Base-by-base conservation (phyloP, 2,888 invertebrate genomes). In the Lasioglossum calceatum region DNA sequence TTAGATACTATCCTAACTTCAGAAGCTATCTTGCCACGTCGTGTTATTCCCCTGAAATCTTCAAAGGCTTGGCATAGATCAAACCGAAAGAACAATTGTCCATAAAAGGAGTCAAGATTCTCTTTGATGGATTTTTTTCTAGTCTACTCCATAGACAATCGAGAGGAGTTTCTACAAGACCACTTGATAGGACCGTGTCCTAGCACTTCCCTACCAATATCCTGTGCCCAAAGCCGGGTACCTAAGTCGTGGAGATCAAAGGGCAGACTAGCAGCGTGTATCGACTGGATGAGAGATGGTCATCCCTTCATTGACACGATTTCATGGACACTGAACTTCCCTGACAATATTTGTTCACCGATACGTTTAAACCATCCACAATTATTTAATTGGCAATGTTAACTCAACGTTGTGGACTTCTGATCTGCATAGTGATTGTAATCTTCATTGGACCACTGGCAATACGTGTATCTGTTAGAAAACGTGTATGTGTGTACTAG, bases 341-440 rank as follows among this genome's bases (percentile, higher is more conserved):
- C 4, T 58, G n/a, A 12, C 12, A n/a, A n/a, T 58, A n/a, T n/a
- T n/a, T 58, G 58, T 4, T n/a, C 58, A 10, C 4, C n/a, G 10
- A n/a, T n/a, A 58, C 58, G 58, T 58, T n/a, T 58, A n/a, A n/a
- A 58, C n/a, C n/a, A 58, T 58, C 58, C n/a, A 58, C n/a, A n/a
- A 12, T 12, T 12, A 58, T 58, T n/a, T 58, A n/a, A 58, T n/a
- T 58, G 58, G 3, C 10, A 58, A 58, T 58, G 58, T n/a, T 58
- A 10, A 12, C 10, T 58, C 12, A 12, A n/a, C 10, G 23, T 54
- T n/a, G 54, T 10, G 54, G 23, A 54, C 54, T 54, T 23, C 54
- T n/a, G 23, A 10, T 54, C 54, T 23, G 54, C 8, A 10, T 3
- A 23, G 3, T 10, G 10, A 23, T n/a, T 3, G 23, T 54, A 8